A percentile compares a stretch with the other conserved stretches of the same genome.
Evolutionary conservation across 2,888 invertebrate genomes (phyloP).

Genomic region (Catocala fraxini): DNA sequence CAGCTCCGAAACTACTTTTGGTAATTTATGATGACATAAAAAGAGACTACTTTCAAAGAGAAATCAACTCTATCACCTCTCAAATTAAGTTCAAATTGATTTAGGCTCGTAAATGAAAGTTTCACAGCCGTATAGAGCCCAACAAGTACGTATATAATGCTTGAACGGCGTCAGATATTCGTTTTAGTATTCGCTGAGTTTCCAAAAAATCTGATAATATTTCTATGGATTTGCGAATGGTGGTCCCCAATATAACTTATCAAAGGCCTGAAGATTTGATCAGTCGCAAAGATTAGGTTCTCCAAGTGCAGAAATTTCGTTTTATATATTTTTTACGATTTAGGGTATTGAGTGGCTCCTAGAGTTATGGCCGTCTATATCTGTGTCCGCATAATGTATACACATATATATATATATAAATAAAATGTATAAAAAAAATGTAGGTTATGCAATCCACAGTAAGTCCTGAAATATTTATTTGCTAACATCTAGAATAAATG

Average conservation of each 20-base stretch:
- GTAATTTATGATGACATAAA: slow-evolving; percentile 45
- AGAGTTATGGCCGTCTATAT: slow-evolving; percentile 7
- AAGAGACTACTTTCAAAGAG: slow-evolving; percentile 36
- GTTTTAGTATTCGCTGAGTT: slow-evolving; percentile 56
- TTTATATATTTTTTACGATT: slow-evolving; percentile 23
- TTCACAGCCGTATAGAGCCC: slow-evolving; percentile 39
- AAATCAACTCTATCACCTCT: slow-evolving; percentile 40
- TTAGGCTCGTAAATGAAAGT: slow-evolving; percentile 30
- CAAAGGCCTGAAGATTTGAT: slow-evolving; percentile 31
- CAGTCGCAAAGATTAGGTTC: slow-evolving; percentile 30
- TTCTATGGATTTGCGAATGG: slow-evolving; percentile 49
- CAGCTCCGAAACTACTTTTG: slow-evolving; percentile 36
- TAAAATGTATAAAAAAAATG: neutral
- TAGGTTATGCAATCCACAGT: neutral
- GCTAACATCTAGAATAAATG: neutral
- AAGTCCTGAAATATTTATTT: neutral
- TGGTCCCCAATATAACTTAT: slow-evolving; percentile 38
- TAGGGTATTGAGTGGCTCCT: slow-evolving; percentile 17
- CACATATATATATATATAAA: neutral
- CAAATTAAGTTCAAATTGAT: slow-evolving; percentile 42
- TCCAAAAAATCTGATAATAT: slow-evolving; percentile 57
- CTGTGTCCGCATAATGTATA: neutral
- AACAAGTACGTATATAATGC: slow-evolving; percentile 44
- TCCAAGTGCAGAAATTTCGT: slow-evolving; percentile 5
- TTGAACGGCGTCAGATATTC: slow-evolving; percentile 48